A percentile compares a stretch with the other conserved stretches of the same genome.
These are phyloP conservation scores for Chaetodon auriga DNA, from an alignment of 2,113 vertebrate genomes.

Conservation along the genomic window DNA sequence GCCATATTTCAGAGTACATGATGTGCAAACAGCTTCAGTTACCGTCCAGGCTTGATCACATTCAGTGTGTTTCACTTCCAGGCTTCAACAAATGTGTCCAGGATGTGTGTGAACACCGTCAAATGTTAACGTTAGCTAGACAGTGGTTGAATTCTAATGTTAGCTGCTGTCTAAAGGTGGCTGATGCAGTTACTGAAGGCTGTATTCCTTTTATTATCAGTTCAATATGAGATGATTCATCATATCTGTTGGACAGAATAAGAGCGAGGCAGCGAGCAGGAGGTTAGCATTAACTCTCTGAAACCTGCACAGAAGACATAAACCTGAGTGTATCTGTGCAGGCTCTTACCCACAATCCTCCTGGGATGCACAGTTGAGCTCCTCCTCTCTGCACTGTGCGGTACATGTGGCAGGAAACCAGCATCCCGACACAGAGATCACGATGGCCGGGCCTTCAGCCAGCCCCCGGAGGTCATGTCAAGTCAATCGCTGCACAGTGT, in stretches of 20 bases:
- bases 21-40: too few species aligned
- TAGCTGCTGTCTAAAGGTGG: too few species aligned
- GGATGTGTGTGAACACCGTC: too few species aligned
- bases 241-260: not conserved
- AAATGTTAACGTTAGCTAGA: too few species aligned
- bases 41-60: too few species aligned
- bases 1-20: too few species aligned
- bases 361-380: not conserved
- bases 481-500: slow-evolving; percentile 47
- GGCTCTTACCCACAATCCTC: slow-evolving; percentile 3
- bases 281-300: not conserved
- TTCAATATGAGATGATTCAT: not conserved
- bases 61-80: too few species aligned
- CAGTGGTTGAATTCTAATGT: too few species aligned
- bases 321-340: not conserved
- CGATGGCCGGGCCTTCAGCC: slow-evolving; percentile 18
- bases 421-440: slow-evolving; percentile 4
- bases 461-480: slow-evolving; percentile 41
- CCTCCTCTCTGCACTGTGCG: not conserved
- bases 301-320: not conserved
- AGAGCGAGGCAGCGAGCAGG: not conserved
- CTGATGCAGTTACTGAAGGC: too few species aligned
- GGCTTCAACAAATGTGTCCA: too few species aligned
- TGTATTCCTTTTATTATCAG: too few species aligned
- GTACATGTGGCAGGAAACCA: slow-evolving; percentile 19